These are phyloP conservation scores for Leucoraja erinaceus DNA, from an alignment of 2,113 vertebrate genomes.

Conservation along the genomic window DNA sequence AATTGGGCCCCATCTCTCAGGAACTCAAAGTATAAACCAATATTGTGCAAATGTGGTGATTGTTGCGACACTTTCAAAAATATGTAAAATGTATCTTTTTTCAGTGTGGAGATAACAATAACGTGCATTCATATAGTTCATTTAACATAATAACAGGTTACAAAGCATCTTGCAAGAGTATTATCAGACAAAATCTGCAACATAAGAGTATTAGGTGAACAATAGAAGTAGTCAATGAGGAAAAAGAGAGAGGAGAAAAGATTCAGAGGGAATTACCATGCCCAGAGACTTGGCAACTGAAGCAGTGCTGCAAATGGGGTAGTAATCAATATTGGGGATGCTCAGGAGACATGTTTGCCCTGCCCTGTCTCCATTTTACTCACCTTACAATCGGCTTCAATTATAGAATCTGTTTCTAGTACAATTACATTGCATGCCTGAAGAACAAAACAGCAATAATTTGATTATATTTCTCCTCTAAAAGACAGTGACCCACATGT, in stretches of 20 bases:
- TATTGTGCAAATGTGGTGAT: not conserved
- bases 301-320: not conserved
- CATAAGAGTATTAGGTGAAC: no score
- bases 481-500: not conserved
- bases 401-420: not conserved
- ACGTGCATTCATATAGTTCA: no score
- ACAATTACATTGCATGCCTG: not conserved
- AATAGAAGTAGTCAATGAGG: no score
- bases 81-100: not conserved
- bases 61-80: not conserved
- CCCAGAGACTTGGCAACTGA: not conserved
- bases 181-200: no score
- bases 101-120: not conserved
- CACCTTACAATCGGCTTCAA: not conserved
- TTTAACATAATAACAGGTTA: no score
- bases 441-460: not conserved
- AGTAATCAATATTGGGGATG: not conserved
- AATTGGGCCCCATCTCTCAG: not conserved
- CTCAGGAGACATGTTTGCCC: not conserved
- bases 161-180: no score
- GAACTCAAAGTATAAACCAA: not conserved
- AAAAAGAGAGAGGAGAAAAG: no score
- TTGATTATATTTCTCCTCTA: not conserved
- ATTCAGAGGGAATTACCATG: not conserved
- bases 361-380: not conserved